phyloP scores from a whole-genome alignment of 2,888 invertebrate species.

The Spialia ferax region DNA sequence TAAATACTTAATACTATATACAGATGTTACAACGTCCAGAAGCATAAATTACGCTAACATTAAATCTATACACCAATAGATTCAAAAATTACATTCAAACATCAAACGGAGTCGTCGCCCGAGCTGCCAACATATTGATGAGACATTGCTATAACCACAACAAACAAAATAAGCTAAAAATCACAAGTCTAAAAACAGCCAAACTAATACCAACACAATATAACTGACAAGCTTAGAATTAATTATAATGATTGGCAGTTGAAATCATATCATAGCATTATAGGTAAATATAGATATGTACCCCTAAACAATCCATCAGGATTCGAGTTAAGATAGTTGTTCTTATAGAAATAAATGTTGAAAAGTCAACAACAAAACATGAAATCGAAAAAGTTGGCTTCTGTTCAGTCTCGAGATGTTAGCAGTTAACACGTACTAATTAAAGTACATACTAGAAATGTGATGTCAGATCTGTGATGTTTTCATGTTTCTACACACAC shows the following conservation, averaged over 20 bases:
- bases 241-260: not conserved
- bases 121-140: slow-evolving; percentile 3
- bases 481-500: not conserved
- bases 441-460: slow-evolving; percentile 24
- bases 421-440: slow-evolving; percentile 27
- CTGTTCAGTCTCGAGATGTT: slow-evolving; percentile 27
- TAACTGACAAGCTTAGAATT: not conserved
- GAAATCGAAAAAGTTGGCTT: slow-evolving; percentile 32
- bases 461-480: slow-evolving; percentile 32
- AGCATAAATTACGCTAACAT: slow-evolving; percentile 26
- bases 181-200: not conserved
- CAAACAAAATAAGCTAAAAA: not conserved
- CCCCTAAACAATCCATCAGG: not conserved
- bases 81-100: slow-evolving; percentile 17
- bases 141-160: not conserved
- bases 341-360: slow-evolving; percentile 25
- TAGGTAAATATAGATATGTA: not conserved
- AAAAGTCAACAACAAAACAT: slow-evolving; percentile 26
- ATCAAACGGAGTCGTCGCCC: not conserved
- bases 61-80: slow-evolving; percentile 35
- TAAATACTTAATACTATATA: slow-evolving; percentile 45
- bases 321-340: not conserved
- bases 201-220: not conserved
- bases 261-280: not conserved
- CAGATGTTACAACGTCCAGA: slow-evolving; percentile 34